Evolutionary conservation across 2,113 vertebrate genomes (phyloP).

Genomic region (Burhinus bistriatus): DNA sequence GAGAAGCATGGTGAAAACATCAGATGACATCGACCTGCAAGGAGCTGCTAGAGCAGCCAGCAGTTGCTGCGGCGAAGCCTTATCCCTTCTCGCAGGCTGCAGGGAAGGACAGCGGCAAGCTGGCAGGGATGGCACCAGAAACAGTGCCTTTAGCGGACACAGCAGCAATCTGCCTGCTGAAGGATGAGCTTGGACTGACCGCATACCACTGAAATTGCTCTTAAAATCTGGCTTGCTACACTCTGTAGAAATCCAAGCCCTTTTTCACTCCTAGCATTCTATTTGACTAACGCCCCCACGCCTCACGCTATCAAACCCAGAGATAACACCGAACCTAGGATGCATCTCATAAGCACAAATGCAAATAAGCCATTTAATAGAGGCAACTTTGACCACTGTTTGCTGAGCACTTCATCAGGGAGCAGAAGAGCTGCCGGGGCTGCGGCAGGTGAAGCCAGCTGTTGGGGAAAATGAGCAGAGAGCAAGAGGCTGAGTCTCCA

Average conservation of each 20-base stretch:
- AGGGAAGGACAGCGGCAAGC: background rate
- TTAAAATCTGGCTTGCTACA: background rate
- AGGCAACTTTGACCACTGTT: background rate
- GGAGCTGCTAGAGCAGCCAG: background rate
- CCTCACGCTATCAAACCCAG: rapidly evolving
- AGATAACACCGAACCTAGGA: background rate
- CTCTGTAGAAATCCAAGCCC: background rate
- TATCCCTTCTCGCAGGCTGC: background rate
- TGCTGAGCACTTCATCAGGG: background rate
- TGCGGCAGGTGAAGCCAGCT: slow-evolving; percentile 2
- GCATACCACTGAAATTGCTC: background rate
- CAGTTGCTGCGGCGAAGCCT: background rate
- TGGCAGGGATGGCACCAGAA: background rate
- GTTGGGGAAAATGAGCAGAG: slow-evolving; percentile 11
- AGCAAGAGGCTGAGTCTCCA: background rate
- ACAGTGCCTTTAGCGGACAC: background rate
- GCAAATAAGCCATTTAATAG: background rate
- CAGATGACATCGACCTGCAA: background rate
- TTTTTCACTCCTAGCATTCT: background rate
- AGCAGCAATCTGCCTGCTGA: background rate
- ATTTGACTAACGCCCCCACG: rapidly evolving
- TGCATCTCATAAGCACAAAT: background rate
- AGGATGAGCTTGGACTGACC: background rate
- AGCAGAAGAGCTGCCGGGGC: background rate
- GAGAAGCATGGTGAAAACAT: background rate